Percentiles rank a stretch among this genome's conserved stretches.
These are phyloP conservation scores for Bellardia bayeri DNA, from an alignment of 2,888 invertebrate species.

Conservation along the genomic window DNA sequence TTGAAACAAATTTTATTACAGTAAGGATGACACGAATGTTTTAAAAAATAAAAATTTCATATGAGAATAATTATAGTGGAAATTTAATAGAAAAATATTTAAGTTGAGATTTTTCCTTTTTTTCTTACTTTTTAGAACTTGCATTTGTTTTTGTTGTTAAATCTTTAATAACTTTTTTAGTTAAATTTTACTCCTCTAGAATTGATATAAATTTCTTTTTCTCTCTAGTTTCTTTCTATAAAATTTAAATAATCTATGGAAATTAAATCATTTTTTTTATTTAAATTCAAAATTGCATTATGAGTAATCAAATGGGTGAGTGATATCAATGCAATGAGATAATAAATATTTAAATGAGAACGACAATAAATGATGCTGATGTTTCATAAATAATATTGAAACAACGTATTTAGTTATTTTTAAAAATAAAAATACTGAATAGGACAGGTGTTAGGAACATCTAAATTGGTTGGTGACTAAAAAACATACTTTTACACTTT, in stretches of 20 bases:
- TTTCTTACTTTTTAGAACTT: too few species aligned
- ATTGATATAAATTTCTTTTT: too few species aligned
- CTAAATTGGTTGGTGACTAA: too few species aligned
- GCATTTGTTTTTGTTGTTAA: too few species aligned
- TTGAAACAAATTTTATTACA: neutral
- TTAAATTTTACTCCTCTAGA: too few species aligned
- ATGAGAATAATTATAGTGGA: too few species aligned
- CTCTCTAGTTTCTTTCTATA: too few species aligned
- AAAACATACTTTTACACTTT: too few species aligned
- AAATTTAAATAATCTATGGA: neutral
- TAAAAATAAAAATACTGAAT: neutral
- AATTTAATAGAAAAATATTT: neutral
- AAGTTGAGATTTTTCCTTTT: neutral
- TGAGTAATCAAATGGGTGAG: slow-evolving; percentile 57
- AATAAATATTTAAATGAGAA: slow-evolving; percentile 35
- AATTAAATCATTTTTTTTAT: slow-evolving; percentile 10
- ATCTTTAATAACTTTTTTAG: too few species aligned
- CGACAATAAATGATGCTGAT: slow-evolving; percentile 31
- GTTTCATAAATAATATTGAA: slow-evolving; percentile 44
- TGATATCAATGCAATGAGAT: slow-evolving; percentile 63
- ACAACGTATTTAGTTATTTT: slow-evolving; percentile 34
- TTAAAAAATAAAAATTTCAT: neutral
- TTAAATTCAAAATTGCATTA: slow-evolving; percentile 54
- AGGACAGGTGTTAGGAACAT: too few species aligned
- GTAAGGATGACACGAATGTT: neutral